phyloP scores from a whole-genome alignment of 1,140 invertebrate genomes.

The Polypedilum pembai region DNA sequence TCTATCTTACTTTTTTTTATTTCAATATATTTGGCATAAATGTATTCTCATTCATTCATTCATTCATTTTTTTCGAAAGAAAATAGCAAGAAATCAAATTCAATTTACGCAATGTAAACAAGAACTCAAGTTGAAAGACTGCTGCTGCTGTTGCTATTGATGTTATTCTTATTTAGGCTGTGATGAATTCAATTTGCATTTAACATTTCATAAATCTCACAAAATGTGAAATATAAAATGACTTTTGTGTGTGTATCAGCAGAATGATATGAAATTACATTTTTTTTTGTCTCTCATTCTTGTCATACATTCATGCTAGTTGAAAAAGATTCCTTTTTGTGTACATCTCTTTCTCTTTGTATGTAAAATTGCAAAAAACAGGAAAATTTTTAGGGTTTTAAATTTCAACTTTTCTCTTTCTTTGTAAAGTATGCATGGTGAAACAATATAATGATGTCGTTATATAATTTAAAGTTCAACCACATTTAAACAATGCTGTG shows the following conservation, averaged over 20 bases:
- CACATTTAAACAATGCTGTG: too few relatives aligned
- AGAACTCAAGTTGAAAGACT: background rate
- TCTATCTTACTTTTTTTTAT: background rate
- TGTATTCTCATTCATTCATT: background rate
- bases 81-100: conserved; percentile 20
- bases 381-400: too few relatives aligned
- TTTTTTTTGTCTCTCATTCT: too few relatives aligned
- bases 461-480: too few relatives aligned
- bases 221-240: background rate
- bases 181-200: conserved; percentile 25
- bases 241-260: conserved; percentile 1
- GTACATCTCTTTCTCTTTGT: too few relatives aligned
- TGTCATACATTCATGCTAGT: too few relatives aligned
- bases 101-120: conserved; percentile 24
- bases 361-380: too few relatives aligned
- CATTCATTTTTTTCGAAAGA: background rate
- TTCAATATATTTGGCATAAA: background rate
- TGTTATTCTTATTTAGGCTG: background rate
- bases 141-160: too few relatives aligned
- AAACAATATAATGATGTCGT: too few relatives aligned
- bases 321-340: too few relatives aligned
- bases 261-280: background rate
- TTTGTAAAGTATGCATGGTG: too few relatives aligned
- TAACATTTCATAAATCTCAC: conserved; percentile 15
- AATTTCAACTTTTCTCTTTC: too few relatives aligned